Percentiles rank a stretch among this genome's conserved stretches.
These are phyloP conservation scores for Miniopterus natalensis DNA, from an alignment of 2,113 vertebrate species.

Conservation along the genomic window DNA sequence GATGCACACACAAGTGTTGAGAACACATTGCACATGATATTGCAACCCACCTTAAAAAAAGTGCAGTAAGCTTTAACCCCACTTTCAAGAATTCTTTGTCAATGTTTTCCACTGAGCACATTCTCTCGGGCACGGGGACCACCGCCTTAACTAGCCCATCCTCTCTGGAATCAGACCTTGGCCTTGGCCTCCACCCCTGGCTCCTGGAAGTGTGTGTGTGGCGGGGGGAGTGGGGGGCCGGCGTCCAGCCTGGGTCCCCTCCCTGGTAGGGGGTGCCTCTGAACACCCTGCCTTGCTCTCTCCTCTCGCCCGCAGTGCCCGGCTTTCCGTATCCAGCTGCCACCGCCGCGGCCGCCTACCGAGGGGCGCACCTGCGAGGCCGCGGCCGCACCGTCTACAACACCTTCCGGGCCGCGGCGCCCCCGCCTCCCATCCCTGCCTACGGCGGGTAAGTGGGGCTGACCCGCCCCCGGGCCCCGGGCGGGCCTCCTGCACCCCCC, in stretches of 20 bases:
- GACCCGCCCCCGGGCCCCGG: not conserved
- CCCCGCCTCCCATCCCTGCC: slow-evolving; percentile 95
- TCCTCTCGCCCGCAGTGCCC: slow-evolving; percentile 90
- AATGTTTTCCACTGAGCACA: not conserved
- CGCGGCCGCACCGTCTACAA: slow-evolving; percentile 97
- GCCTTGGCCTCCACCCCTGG: not conserved
- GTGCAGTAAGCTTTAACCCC: not conserved
- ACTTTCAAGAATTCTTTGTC: not conserved
- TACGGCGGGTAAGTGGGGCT: slow-evolving; percentile 95
- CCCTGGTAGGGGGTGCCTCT: not conserved
- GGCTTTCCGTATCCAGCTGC: slow-evolving; percentile 97
- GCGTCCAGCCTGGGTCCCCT: not conserved
- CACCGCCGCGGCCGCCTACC: slow-evolving; percentile 95
- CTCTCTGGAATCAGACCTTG: not conserved
- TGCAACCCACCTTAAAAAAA: not conserved
- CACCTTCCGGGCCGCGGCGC: slow-evolving; percentile 95
- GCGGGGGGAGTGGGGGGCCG: fast-evolving
- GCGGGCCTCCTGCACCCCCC: not conserved
- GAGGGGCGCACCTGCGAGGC: slow-evolving; percentile 96
- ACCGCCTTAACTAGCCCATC: not conserved
- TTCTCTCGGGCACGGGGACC: not conserved
- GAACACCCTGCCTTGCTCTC: not conserved
- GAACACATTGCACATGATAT: no score
- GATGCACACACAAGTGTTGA: not conserved
- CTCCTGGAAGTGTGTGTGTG: not conserved